Conservation (phyloP, 2,113 vertebrate genomes). For the Neotoma lepida region DNA sequence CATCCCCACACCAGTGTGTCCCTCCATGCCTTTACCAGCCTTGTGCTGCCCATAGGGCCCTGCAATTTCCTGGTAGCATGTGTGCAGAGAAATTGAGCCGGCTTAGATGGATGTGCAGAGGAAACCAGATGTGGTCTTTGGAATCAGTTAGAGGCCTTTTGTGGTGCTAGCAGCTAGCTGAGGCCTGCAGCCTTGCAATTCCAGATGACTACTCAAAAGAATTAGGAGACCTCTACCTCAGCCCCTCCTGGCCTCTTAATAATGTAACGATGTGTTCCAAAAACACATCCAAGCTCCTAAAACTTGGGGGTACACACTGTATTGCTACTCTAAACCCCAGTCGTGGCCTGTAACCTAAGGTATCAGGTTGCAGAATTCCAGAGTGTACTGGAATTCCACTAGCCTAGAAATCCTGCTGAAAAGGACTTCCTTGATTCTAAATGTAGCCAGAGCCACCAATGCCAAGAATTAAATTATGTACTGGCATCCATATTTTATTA, state of each 20-base stretch:
- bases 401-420: slow-evolving; percentile 8
- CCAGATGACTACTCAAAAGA: neutral
- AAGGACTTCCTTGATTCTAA: slow-evolving; percentile 57
- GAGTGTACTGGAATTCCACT: slow-evolving; percentile 24
- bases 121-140: neutral
- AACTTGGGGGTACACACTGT: neutral
- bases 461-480: slow-evolving; percentile 66
- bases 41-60: neutral
- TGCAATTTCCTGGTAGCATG: neutral
- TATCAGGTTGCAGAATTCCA: slow-evolving; percentile 59
- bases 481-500: slow-evolving; percentile 70
- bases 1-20: neutral
- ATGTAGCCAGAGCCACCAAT: slow-evolving; percentile 57
- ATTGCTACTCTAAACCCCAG: slow-evolving; percentile 11
- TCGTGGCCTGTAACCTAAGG: neutral
- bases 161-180: neutral
- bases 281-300: neutral
- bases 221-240: neutral
- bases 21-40: neutral
- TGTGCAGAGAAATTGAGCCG: neutral
- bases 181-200: neutral
- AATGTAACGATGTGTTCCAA: neutral
- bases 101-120: too few relatives aligned
- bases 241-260: neutral
- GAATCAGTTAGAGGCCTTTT: neutral